phyloP scores from a whole-genome alignment of 2,113 vertebrate genomes.

The Sapayoa aenigma region DNA sequence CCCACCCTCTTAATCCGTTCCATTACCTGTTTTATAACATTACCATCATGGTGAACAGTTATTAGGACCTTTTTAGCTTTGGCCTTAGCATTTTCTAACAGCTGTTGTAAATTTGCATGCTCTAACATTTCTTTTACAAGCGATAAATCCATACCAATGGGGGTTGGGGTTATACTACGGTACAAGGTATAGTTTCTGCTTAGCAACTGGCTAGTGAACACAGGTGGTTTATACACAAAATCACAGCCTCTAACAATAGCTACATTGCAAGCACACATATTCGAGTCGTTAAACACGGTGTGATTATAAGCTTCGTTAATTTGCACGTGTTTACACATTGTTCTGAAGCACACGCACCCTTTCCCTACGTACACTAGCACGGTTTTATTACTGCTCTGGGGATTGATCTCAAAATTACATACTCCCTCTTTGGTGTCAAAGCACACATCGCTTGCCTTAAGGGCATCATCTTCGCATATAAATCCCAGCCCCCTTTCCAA shows the following conservation, averaged over 20 bases:
- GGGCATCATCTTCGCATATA: conserved; percentile 56
- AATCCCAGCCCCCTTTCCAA: conserved; percentile 58
- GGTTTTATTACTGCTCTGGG: conserved; percentile 24
- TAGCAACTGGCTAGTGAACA: conserved; percentile 43
- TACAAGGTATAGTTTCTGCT: conserved; percentile 61
- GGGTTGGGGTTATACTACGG: conserved; percentile 31
- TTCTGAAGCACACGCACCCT: conserved; percentile 55
- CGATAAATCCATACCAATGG: conserved; percentile 41
- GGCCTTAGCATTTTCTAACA: conserved; percentile 53
- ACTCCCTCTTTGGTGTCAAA: conserved; percentile 61
- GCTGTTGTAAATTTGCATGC: conserved; percentile 43
- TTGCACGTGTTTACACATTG: neutral
- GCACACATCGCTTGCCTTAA: conserved; percentile 35
- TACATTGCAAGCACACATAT: conserved; percentile 65
- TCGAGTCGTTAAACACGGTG: conserved; percentile 5
- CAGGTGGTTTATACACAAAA: conserved; percentile 16
- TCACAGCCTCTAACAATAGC: conserved; percentile 55
- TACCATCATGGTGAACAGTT: conserved; percentile 32
- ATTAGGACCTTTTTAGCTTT: conserved; percentile 55
- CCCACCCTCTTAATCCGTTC: conserved; percentile 43
- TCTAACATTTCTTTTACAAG: conserved; percentile 58
- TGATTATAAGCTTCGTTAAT: conserved; percentile 48
- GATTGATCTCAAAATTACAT: conserved; percentile 61
- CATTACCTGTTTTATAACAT: conserved; percentile 54
- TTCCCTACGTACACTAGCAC: conserved; percentile 18